Base-by-base conservation (phyloP, 2,797 vertebrate genomes). In the Phoeniculus purpureus region DNA sequence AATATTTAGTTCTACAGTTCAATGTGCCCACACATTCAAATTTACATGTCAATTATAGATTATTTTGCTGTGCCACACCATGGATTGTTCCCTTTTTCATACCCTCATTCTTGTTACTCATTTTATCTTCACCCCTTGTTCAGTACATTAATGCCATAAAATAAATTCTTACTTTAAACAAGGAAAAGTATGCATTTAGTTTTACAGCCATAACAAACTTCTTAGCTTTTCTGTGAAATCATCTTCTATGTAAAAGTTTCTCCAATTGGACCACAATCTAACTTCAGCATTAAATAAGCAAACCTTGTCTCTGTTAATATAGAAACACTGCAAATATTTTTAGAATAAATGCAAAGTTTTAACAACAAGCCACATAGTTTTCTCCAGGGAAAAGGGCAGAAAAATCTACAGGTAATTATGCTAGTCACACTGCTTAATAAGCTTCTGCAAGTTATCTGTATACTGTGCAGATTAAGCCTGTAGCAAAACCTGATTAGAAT, bases 401-500 rank as follows among this genome's bases (percentile, higher is more conserved):
- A 80, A 81, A 81, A 81, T 67, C 66, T 72, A 76, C 67, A 80
- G 15, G 34, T 70, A 73, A 85, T 91, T 87, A 94, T 81, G 77
- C 82, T 34, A 79, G 77, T 91, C 89, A 81, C 71, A 71, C 15
- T 55, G 31, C 27, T 91, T 91, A 95, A 89, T 87, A 92, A 87
- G 54, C 62, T 68, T 84, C 29, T 71, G 58, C 56, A 60, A 92
- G 52, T 90, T 74, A 89, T 58, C 61, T 85, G 58, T 58, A 79
- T 74, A 77, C 55, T 43, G 51, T 77, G 74, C 71, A 81, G 77
- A 93, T 17, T 21, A 27, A 75, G 61, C 58, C 21, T 79, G 71
- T 73, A 81, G 76, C 83, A 76, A 37, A 93, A 84, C 71, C 54
- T 94, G 87, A 91, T 73, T 81, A 86, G 94, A 95, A 94, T 95